Base-by-base conservation (phyloP, 2,113 vertebrate species). In the Anoura caudifer region DNA sequence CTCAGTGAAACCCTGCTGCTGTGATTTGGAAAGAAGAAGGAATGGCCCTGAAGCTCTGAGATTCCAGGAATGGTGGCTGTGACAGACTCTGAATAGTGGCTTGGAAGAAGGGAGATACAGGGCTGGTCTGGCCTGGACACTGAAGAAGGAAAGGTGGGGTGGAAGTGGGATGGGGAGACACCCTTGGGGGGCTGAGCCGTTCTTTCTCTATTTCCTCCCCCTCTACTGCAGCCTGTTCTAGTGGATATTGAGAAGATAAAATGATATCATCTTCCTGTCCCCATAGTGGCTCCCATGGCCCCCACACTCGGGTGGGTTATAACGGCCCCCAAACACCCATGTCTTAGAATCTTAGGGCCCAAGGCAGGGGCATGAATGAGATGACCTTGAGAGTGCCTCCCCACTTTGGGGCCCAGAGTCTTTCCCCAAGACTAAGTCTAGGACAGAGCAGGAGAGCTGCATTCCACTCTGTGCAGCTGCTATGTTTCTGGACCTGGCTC, bases 391-490 rank as follows among this genome's bases (percentile, higher is more conserved):
- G 52, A 75, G 38, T 12, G 41, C 70, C 31, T 73, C 85, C 77
- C 72, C 17, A 20, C 70, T 65, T 87, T 19, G 2, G 1, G 84
- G 36, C 43, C 22, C n/a, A 15, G 38, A 61, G n/a, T 15, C 63
- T 73, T 52, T 73, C 41, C 56, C 1, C 0, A 36, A 96, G 80
- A 85, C 67, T 22, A 12, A 61, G 19, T 52, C 89, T 41, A 38
- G 72, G 75, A 24, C 22, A n/a, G 72, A 5, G 72, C 90, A 20
- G 33, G 82, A 8, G 63, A 83, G 75, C 75, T 2, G n/a, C 56
- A 41, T 91, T 96, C 92, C 91, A 33, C 50, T 8, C 7, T 36
- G 7, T 0, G 63, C 97, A 96, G 96, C 95, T 96, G 97, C 88
- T 38, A 28, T 3, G 76, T 73, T 17, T 59, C 82, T 5, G 82